Percentiles rank a stretch among this genome's conserved stretches.
phyloP scores from a whole-genome alignment of 2,113 vertebrate species.

The Recurvirostra avosetta region DNA sequence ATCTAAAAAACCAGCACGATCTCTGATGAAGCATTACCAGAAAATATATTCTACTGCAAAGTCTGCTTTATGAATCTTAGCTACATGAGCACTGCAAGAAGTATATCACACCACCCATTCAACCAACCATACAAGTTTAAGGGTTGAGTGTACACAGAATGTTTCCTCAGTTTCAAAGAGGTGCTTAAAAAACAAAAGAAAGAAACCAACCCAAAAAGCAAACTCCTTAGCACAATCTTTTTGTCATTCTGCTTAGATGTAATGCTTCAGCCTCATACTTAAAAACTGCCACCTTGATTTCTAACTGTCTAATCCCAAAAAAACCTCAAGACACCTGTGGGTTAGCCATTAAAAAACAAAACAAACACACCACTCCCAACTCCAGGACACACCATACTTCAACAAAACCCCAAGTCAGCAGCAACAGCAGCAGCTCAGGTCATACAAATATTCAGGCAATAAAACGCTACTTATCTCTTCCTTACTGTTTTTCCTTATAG shows the following conservation, averaged over 20 bases:
- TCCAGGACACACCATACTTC: background rate
- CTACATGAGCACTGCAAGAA: background rate
- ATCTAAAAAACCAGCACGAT: background rate
- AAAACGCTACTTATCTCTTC: background rate
- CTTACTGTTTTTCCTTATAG: background rate
- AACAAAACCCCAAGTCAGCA: background rate
- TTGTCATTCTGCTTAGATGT: background rate
- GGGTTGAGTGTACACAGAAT: background rate
- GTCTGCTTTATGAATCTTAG: background rate
- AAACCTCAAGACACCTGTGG: background rate
- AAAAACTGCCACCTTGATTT: background rate
- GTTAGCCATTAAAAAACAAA: background rate
- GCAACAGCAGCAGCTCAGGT: background rate
- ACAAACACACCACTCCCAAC: background rate
- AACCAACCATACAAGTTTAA: background rate
- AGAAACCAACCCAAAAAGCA: background rate
- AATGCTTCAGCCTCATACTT: background rate
- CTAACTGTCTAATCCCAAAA: background rate
- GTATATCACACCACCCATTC: background rate
- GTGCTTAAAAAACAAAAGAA: background rate
- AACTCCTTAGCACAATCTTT: background rate
- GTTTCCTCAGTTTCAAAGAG: background rate
- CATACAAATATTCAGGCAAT: background rate
- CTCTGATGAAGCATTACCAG: background rate
- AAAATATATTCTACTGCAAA: background rate